phyloP scores from a whole-genome alignment of 2,888 invertebrate genomes.

The Phalera bucephala region DNA sequence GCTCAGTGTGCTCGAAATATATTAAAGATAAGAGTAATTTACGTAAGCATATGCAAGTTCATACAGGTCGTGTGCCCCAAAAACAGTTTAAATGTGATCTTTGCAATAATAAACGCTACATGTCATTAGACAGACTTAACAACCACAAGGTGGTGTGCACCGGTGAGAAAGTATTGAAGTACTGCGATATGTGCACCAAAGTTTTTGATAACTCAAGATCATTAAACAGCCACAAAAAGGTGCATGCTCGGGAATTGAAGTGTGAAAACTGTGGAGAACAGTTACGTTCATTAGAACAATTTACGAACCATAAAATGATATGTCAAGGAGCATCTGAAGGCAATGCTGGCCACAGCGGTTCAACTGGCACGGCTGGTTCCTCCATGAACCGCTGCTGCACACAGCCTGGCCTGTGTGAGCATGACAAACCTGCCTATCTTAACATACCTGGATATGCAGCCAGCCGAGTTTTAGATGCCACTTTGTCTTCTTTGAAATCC shows the following conservation, averaged over 20 bases:
- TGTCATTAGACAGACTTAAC: conserved; percentile 78
- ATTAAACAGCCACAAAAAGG: conserved; percentile 79
- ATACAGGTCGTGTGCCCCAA: conserved; percentile 77
- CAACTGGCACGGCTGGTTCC: conserved; percentile 27
- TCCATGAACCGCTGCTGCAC: conserved; percentile 69
- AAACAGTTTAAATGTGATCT: conserved; percentile 81
- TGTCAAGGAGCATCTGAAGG: conserved; percentile 64
- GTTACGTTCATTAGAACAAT: conserved; percentile 76
- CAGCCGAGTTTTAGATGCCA: conserved; percentile 72
- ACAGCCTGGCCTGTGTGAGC: conserved; percentile 76
- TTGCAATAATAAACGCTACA: conserved; percentile 80
- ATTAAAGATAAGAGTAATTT: conserved; percentile 81
- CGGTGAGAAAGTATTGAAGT: conserved; percentile 77
- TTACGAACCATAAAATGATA: conserved; percentile 76
- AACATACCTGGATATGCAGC: conserved; percentile 79
- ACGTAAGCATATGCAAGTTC: conserved; percentile 82
- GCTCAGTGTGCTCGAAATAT: conserved; percentile 80
- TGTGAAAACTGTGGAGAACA: conserved; percentile 80
- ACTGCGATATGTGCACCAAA: conserved; percentile 81
- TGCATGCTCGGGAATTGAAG: conserved; percentile 79
- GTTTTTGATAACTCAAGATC: conserved; percentile 81
- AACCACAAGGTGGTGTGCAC: conserved; percentile 81
- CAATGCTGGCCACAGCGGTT: conserved; percentile 52
- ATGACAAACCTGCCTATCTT: conserved; percentile 79
- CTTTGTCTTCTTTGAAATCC: conserved; percentile 74